Base-by-base conservation (phyloP, 2,888 invertebrate genomes). In the Drosophila heteroneura region DNA sequence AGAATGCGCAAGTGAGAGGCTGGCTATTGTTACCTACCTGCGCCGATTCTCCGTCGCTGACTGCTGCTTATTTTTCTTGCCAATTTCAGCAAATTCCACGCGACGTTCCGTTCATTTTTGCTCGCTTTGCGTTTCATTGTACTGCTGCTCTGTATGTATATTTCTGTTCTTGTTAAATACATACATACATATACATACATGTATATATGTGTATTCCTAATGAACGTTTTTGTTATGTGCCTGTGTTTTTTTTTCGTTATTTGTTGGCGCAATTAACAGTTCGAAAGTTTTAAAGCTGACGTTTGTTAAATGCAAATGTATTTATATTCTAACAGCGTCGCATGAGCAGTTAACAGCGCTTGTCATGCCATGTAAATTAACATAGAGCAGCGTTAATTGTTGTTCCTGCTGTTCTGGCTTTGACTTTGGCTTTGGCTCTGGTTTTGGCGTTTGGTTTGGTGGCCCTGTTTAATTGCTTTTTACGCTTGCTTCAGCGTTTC, bases 1-100 rank as follows among this genome's bases (percentile, higher is more conserved):
- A 19, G 35, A 32, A 32, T 16, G 28, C 26, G 47, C 37, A 32
- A 59, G 30, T 41, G 61, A 51, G 54, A 37, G 49, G 32, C 22
- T 32, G 65, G 52, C 52, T 68, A 56, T 51, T 35, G 51, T 59
- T 70, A 70, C 44, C 77, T 88, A 70, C 78, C 81, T 81, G 70
- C 44, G 65, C 56, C 57, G 47, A 57, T 72, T 63, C 47, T 47
- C 47, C 14, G 76, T 41, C 41, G 44, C 35, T 52, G 57, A 35
- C 37, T 81, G 62, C 56, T 67, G 37, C 19, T 59, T 47, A 30
- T 70, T 78, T 75, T 88, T 82, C 72, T 81, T 85, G 90, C 79
- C 70, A 71, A 79, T 85, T 79, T 90, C 89, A 86, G 85, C 90
- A 88, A 85, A 86, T 86, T 86, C 90, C 90, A 68, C 53, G 61